Evolutionary conservation across 2,888 invertebrate genomes (phyloP).

Genomic region (Tipula unca): DNA sequence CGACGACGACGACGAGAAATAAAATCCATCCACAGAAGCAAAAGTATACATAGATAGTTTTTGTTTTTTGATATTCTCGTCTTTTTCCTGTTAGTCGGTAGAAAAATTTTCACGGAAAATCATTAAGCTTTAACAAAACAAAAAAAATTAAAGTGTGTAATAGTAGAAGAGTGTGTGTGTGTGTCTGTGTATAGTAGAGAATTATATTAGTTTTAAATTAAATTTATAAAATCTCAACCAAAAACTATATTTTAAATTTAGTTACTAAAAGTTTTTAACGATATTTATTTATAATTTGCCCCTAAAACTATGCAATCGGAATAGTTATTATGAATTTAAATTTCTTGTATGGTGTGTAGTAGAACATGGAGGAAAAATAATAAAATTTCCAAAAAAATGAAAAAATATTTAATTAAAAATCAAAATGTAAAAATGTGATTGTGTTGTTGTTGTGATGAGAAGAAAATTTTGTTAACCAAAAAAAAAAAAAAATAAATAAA

Average conservation of each 20-base stretch:
- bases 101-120: conserved; percentile 16
- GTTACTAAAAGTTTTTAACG: background rate
- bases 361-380: background rate
- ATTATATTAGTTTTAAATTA: background rate
- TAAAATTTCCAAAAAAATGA: background rate
- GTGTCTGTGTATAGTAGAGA: background rate
- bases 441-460: background rate
- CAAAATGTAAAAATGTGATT: background rate
- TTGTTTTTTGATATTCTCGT: background rate
- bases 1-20: background rate
- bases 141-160: background rate
- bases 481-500: background rate
- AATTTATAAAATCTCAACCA: background rate
- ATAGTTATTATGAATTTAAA: background rate
- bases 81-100: conserved; percentile 16
- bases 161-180: too few species aligned
- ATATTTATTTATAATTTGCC: background rate
- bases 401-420: background rate
- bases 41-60: background rate
- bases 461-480: background rate
- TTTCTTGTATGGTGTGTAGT: background rate
- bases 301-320: background rate
- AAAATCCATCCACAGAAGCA: background rate
- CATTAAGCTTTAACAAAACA: background rate
- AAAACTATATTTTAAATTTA: background rate